Percentiles rank a stretch among this genome's conserved stretches.
These are phyloP conservation scores for Mythimna pallens DNA, from an alignment of 2,888 invertebrate genomes.

Conservation along the genomic window DNA sequence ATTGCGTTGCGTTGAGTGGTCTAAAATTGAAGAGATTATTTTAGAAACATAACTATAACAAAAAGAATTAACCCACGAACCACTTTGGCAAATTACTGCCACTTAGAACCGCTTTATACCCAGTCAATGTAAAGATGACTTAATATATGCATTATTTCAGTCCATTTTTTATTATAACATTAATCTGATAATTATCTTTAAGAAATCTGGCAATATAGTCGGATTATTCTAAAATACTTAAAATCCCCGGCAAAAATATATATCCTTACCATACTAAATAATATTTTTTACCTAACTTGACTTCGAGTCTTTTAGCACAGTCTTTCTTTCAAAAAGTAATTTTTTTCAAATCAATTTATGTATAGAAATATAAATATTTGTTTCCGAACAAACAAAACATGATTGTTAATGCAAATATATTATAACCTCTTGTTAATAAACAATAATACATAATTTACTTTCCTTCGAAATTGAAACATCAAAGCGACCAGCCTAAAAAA, in stretches of 20 bases:
- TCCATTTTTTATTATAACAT: too few species aligned
- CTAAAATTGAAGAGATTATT: background rate
- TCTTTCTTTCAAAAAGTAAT: background rate
- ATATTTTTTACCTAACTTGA: conserved; percentile 4
- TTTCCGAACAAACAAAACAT: background rate
- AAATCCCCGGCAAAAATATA: conserved; percentile 28
- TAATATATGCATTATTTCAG: background rate
- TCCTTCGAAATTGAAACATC: background rate
- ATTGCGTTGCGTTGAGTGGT: background rate
- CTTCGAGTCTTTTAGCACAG: conserved; percentile 23
- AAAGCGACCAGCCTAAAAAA: too few species aligned
- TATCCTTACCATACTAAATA: conserved; percentile 17
- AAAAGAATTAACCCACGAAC: background rate
- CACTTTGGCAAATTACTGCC: too few species aligned
- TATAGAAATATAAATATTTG: background rate
- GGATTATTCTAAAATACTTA: background rate
- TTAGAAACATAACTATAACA: background rate
- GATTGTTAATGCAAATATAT: background rate
- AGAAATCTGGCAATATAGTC: background rate
- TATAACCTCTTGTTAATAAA: background rate
- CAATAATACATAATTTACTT: background rate
- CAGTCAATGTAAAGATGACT: background rate
- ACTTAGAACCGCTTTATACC: background rate
- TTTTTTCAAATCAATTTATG: background rate
- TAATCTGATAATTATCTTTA: background rate